phyloP scores from a whole-genome alignment of 2,888 invertebrate genomes.

The Pollenia angustigena region DNA sequence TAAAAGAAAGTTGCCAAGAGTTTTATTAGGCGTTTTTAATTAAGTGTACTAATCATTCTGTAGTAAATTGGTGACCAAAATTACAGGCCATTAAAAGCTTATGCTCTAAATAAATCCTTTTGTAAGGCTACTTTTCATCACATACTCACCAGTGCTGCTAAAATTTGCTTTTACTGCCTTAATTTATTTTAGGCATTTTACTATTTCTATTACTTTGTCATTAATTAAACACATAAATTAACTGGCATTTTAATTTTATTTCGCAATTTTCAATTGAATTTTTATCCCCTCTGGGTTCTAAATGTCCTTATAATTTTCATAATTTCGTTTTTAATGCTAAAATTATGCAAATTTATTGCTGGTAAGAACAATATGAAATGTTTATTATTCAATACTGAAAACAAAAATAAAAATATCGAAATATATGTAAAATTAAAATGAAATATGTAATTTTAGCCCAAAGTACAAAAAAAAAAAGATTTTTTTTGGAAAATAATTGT shows the following conservation, averaged over 20 bases:
- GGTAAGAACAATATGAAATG: neutral
- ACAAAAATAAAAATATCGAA: neutral
- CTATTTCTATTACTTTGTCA: neutral
- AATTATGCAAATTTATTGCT: constrained; percentile 33
- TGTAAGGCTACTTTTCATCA: no score
- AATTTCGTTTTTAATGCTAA: constrained; percentile 13
- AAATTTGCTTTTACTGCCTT: no score
- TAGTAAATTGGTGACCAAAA: no score
- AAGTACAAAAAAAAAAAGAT: neutral
- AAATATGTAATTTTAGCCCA: neutral
- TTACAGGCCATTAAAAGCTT: no score
- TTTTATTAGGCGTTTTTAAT: no score
- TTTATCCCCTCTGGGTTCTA: neutral
- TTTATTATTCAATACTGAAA: neutral
- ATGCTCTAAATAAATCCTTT: no score
- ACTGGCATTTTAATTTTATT: constrained; percentile 47
- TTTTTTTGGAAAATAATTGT: neutral
- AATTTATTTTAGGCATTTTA: neutral
- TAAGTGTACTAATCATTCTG: no score
- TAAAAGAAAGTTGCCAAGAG: no score
- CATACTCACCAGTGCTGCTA: no score
- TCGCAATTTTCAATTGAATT: constrained; percentile 38
- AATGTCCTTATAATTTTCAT: constrained; percentile 16
- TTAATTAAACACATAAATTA: constrained; percentile 41
- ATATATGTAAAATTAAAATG: neutral